phyloP scores from a whole-genome alignment of 2,113 vertebrate genomes.

The Amphiprion percula region DNA sequence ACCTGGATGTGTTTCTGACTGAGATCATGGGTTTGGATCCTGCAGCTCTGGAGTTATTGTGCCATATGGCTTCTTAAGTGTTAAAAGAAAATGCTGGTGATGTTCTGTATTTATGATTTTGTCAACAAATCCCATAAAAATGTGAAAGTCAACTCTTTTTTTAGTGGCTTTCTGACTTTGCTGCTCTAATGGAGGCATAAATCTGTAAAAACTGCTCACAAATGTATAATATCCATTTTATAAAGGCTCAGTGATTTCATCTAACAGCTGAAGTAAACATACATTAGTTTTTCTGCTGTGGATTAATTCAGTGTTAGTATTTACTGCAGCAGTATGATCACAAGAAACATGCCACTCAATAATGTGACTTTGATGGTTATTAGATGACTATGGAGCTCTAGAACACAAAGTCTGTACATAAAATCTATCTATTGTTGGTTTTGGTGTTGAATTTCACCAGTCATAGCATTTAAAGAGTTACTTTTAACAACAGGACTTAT shows the following conservation, averaged over 20 bases:
- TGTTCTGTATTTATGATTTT: not conserved
- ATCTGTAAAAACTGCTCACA: conserved; percentile 9
- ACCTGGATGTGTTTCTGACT: too few species aligned
- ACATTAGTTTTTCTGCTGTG: too few species aligned
- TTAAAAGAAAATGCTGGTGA: not conserved
- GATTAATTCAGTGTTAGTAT: too few species aligned
- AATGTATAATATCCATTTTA: not conserved
- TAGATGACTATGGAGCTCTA: too few species aligned
- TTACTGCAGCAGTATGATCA: too few species aligned
- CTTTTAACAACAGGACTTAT: too few species aligned
- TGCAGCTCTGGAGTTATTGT: not conserved
- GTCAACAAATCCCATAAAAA: conserved; percentile 13
- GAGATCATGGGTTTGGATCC: not conserved
- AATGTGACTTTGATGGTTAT: too few species aligned
- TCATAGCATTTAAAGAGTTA: too few species aligned
- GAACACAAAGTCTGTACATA: too few species aligned
- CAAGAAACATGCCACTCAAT: too few species aligned
- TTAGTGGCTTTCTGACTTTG: not conserved
- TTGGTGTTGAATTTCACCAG: too few species aligned
- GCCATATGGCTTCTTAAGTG: conserved; percentile 4
- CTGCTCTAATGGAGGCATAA: not conserved
- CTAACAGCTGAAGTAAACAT: not conserved
- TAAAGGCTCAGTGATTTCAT: not conserved
- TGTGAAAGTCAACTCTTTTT: not conserved
- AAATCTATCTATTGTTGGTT: too few species aligned